Conservation (phyloP, 2,113 vertebrate species). For the Erythrocercus mccallii region DNA sequence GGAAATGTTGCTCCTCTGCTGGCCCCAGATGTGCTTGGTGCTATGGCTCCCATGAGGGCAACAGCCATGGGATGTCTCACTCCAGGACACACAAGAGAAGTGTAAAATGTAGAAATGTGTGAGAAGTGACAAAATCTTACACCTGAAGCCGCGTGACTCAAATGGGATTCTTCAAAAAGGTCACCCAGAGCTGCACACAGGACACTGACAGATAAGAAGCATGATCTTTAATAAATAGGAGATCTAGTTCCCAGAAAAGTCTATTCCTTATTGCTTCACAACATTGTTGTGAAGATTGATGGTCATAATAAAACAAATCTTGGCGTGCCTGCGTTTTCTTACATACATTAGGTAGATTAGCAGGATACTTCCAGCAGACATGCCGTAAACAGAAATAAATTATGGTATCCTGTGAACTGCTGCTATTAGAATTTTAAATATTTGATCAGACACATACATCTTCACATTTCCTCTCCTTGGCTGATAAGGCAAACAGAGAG, state of each 20-base stretch:
- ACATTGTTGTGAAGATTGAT: background rate
- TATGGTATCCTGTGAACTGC: background rate
- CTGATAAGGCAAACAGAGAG: background rate
- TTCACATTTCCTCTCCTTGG: background rate
- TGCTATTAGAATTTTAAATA: constrained; percentile 47
- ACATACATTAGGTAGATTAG: constrained; percentile 32
- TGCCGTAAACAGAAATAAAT: constrained; percentile 29
- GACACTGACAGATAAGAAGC: background rate
- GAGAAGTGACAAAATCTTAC: background rate
- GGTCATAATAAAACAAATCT: background rate
- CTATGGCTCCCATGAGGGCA: background rate
- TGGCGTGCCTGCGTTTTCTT: constrained; percentile 3
- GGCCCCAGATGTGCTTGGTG: background rate
- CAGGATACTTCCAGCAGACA: constrained; percentile 28
- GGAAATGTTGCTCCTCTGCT: background rate
- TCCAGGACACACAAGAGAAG: fast-evolving
- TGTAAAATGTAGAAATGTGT: too few species aligned
- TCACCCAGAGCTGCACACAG: background rate
- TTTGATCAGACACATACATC: constrained; percentile 25
- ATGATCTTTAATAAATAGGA: background rate
- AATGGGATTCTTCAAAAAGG: background rate
- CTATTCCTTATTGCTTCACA: background rate
- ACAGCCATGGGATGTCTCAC: background rate
- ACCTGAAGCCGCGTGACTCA: background rate
- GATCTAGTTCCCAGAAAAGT: background rate